These are phyloP conservation scores for Hyperopisus bebe DNA, from an alignment of 2,113 vertebrate species.

Conservation along the genomic window DNA sequence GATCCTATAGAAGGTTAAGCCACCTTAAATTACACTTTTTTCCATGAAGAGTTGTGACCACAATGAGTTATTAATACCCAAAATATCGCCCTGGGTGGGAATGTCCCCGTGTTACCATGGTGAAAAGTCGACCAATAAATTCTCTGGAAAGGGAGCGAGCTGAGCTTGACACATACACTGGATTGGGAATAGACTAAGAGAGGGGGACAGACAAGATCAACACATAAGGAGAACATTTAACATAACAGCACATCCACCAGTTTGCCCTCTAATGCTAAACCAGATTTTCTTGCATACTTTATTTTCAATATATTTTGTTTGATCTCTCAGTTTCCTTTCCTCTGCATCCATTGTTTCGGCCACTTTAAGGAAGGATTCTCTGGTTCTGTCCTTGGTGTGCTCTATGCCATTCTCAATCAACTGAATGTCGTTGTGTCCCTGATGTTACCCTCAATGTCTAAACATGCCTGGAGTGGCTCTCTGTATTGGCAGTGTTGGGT, in stretches of 20 bases:
- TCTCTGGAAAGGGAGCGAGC: constrained; percentile 11
- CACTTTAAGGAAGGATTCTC: constrained; percentile 62
- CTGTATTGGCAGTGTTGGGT: constrained; percentile 52
- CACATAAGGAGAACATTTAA: constrained; percentile 51
- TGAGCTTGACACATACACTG: constrained; percentile 51
- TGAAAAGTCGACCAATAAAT: constrained; percentile 44
- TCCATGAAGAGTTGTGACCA: constrained; percentile 85
- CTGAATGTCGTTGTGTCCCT: constrained; percentile 55
- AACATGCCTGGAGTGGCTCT: constrained; percentile 53
- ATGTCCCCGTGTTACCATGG: constrained; percentile 46
- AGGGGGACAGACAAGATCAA: constrained; percentile 47
- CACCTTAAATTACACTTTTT: constrained; percentile 85
- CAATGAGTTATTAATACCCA: constrained; percentile 81
- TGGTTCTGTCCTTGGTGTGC: constrained; percentile 64
- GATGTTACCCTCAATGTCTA: constrained; percentile 31
- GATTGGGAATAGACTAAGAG: constrained; percentile 44
- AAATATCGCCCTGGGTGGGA: constrained; percentile 58
- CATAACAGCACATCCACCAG: constrained; percentile 43
- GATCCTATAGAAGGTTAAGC: constrained; percentile 84
- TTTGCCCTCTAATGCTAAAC: constrained; percentile 26
- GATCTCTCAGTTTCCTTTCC: background rate
- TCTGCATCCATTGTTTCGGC: constrained; percentile 44
- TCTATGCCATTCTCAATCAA: constrained; percentile 42
- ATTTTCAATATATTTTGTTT: background rate
- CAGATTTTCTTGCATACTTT: constrained; percentile 6